A percentile compares a stretch with the other conserved stretches of the same genome.
phyloP scores from a whole-genome alignment of 2,888 invertebrate species.

The Lasius platythorax region DNA sequence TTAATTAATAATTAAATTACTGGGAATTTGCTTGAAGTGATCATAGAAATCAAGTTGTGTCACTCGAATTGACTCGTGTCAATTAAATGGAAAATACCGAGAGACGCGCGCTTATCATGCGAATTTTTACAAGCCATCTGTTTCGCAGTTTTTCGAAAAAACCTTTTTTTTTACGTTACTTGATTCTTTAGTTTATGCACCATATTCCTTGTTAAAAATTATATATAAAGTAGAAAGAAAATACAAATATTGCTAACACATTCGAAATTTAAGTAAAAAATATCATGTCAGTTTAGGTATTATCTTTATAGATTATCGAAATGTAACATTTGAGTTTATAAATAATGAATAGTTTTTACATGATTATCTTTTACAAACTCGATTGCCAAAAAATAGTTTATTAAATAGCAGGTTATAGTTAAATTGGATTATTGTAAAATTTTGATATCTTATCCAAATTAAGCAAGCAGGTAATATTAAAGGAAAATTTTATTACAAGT shows the following conservation, averaged over 20 bases:
- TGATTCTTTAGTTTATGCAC: not conserved
- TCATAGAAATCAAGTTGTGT: too few relatives aligned
- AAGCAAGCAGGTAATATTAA: not conserved
- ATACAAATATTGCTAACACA: not conserved
- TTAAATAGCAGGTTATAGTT: not conserved
- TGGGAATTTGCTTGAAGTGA: too few relatives aligned
- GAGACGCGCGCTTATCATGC: not conserved
- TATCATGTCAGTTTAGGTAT: not conserved
- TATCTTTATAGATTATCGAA: too few relatives aligned
- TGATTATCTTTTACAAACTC: not conserved
- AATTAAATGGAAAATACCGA: not conserved
- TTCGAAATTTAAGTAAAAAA: not conserved
- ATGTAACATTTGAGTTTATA: not conserved
- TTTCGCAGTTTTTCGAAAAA: slow-evolving; percentile 7
- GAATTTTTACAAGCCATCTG: not conserved
- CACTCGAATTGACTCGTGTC: too few relatives aligned
- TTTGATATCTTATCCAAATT: not conserved
- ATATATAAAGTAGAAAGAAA: not conserved
- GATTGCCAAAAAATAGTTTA: not conserved
- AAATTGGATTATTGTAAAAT: not conserved
- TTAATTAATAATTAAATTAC: too few relatives aligned
- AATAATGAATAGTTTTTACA: not conserved
- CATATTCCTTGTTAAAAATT: not conserved
- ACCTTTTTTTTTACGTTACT: too few relatives aligned
- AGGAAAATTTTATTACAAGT: not conserved